Evolutionary conservation across 2,113 vertebrate genomes (phyloP), one percentile per base, ranked within the genome.

Genomic region (Lates calcarifer): DNA sequence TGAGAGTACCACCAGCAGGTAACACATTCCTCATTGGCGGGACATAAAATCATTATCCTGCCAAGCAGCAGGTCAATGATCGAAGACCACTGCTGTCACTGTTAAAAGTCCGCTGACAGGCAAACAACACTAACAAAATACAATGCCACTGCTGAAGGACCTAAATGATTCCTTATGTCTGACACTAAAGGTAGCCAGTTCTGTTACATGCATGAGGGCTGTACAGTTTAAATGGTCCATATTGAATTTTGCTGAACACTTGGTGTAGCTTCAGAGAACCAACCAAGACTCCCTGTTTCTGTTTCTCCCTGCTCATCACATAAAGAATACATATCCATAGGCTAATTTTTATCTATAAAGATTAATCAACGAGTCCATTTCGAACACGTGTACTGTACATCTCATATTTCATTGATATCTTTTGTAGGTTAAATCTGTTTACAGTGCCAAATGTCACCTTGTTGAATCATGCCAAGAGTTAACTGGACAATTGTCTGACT

Each of bases 21-120:
- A 81, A 74, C 74, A 67, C 82, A 79, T 86, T 58, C 33, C 64
- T 87, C 74, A 81, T 66, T 65, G 51, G 63, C 20, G 0, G 26
- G 76, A 82, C 85, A 72, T 73, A 58, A 88, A 89, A 86, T 91
- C 85, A 89, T 82, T 89, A 77, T 64, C 71, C 60, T 77, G 86
- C 74, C 67, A 81, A 84, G 79, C 47, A 82, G 74, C 68, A 82
- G 86, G 85, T 87, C 81, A 87, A 3, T 74, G 81, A 79, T 84
- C 81, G 86, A 87, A 86, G 69, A 82, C 55, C 72, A 47, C 37
- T 49, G 61, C 65, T 81, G 74, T 87, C 79, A 35, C 57, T 41
- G 68, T 56, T 82, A 86, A 82, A 68, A 68, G 77, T 79, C 77
- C 79, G 28, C 53, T 66, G 66, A 76, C 58, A 83, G 33, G 33